phyloP scores from a whole-genome alignment of 2,113 vertebrate genomes.

The Grammomys dolichurus region DNA sequence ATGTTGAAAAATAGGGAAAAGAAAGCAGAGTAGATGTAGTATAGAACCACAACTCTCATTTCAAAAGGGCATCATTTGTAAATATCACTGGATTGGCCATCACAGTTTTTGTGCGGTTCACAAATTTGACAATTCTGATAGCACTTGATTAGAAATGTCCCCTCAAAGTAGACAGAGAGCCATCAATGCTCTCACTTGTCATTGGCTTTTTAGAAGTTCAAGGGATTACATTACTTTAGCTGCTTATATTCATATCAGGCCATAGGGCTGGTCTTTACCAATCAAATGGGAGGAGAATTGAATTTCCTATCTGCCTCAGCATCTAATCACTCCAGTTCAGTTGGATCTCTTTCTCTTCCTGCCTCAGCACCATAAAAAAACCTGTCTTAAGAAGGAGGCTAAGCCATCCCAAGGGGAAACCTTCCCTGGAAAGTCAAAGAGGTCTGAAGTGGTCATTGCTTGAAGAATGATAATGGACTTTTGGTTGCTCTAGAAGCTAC shows the following conservation, averaged over 20 bases:
- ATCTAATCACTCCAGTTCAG: not conserved
- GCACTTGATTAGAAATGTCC: not conserved
- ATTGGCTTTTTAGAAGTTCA: not conserved
- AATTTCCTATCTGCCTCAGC: not conserved
- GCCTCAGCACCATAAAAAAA: not conserved
- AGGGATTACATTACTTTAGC: not conserved
- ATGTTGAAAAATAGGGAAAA: slow-evolving; percentile 33
- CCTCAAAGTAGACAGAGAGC: not conserved
- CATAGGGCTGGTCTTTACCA: not conserved
- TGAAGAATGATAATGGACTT: not conserved
- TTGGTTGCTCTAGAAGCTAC: slow-evolving; percentile 15
- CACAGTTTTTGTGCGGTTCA: not conserved
- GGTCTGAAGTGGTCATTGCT: not conserved
- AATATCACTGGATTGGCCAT: not conserved
- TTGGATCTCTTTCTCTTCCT: not conserved
- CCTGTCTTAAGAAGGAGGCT: not conserved
- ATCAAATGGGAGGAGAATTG: not conserved
- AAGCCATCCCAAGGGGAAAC: not conserved
- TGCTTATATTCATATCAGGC: not conserved
- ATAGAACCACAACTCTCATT: not conserved
- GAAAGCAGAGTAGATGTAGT: not conserved
- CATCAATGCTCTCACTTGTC: not conserved
- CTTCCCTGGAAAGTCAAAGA: not conserved
- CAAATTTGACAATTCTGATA: not conserved
- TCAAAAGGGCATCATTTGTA: slow-evolving; percentile 41